A percentile compares a stretch with the other conserved stretches of the same genome.
Conservation (phyloP, 2,888 invertebrate genomes). For the Trichogramma evanescens region DNA sequence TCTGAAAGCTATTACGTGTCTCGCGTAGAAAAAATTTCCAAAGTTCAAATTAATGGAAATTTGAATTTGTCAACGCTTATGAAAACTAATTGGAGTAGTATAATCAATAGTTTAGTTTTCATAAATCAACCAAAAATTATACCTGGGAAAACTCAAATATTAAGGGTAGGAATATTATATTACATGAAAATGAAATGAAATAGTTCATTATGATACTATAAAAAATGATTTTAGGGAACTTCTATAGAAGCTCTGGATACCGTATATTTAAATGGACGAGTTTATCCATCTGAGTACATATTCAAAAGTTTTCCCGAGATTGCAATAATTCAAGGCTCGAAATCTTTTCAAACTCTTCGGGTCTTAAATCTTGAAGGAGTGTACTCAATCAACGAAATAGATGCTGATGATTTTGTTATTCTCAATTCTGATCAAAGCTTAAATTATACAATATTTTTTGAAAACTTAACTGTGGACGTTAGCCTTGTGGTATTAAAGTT, state of each 20-base stretch:
- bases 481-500: conserved; percentile 45
- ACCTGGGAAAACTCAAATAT: conserved; percentile 44
- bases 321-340: conserved; percentile 47
- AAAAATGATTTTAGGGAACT: no score
- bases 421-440: conserved; percentile 47
- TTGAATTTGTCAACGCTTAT: conserved; percentile 46
- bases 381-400: conserved; percentile 48
- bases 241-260: conserved; percentile 20
- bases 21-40: conserved; percentile 29
- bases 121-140: conserved; percentile 43
- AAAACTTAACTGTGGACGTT: conserved; percentile 50
- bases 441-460: conserved; percentile 49
- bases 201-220: no score
- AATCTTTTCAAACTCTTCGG: conserved; percentile 48
- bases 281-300: conserved; percentile 53
- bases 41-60: conserved; percentile 26
- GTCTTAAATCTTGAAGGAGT: conserved; percentile 41
- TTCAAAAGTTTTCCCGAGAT: conserved; percentile 37
- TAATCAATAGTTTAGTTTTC: conserved; percentile 48
- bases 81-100: conserved; percentile 46
- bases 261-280: conserved; percentile 47
- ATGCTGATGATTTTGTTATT: conserved; percentile 49
- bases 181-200: no score
- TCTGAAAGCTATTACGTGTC: conserved; percentile 27
- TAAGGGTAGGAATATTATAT: conserved; percentile 46